A percentile compares a stretch with the other conserved stretches of the same genome.
phyloP scores from a whole-genome alignment of 2,888 invertebrate species.

The Mesopsocus fuscifrons region DNA sequence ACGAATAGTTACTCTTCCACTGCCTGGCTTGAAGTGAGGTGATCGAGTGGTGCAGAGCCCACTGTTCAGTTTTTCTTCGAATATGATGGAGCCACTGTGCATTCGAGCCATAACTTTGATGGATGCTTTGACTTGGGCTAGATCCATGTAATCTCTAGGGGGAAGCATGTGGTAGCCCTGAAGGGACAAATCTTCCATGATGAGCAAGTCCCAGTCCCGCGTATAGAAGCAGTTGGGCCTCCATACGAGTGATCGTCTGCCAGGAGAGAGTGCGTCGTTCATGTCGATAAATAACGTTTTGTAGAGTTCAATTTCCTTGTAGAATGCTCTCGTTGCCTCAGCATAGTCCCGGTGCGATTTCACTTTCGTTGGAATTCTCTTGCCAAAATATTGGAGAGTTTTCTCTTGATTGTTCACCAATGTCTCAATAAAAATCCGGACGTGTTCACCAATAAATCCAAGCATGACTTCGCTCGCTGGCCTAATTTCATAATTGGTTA shows the following conservation, averaged over 20 bases:
- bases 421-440: background rate
- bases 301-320: slow-evolving; percentile 30
- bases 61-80: background rate
- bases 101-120: slow-evolving; percentile 1
- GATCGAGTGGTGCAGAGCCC: background rate
- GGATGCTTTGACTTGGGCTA: background rate
- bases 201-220: background rate
- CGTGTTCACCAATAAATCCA: slow-evolving; percentile 1
- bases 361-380: slow-evolving; percentile 34
- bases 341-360: slow-evolving; percentile 29
- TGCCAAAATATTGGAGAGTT: slow-evolving; percentile 33
- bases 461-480: background rate
- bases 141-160: background rate
- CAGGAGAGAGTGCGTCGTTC: too few relatives aligned
- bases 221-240: slow-evolving; percentile 1
- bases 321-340: slow-evolving; percentile 27
- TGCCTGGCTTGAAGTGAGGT: background rate
- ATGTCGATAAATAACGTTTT: slow-evolving; percentile 25
- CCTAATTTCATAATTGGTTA: background rate
- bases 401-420: too few relatives aligned
- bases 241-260: too few relatives aligned
- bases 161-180: slow-evolving; percentile 2
- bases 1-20: background rate
- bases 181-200: background rate
- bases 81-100: background rate